Evolutionary conservation across 2,888 invertebrate species (phyloP).

Genomic region (Noctua fimbriata): DNA sequence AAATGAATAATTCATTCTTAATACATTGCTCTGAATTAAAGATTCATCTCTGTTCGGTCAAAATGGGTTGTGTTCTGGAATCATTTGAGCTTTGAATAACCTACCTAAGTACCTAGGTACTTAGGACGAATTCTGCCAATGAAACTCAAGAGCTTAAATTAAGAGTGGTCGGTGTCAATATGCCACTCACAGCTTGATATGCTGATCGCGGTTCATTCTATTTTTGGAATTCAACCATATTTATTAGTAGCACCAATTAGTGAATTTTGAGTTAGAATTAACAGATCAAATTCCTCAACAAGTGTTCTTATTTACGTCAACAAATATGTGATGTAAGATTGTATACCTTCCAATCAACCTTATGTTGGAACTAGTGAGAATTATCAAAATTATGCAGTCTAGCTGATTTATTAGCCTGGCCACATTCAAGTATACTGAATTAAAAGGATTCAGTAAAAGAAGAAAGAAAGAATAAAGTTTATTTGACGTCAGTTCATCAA

Average conservation of each 20-base stretch:
- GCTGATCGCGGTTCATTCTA: neutral
- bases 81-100: conserved; percentile 10
- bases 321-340: neutral
- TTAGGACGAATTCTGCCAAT: neutral
- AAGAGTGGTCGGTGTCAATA: neutral
- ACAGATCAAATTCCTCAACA: neutral
- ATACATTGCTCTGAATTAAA: conserved; percentile 27
- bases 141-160: neutral
- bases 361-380: too few relatives aligned
- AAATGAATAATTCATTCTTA: conserved; percentile 31
- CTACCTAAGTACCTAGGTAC: neutral
- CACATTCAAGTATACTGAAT: neutral
- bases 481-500: too few relatives aligned
- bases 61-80: conserved; percentile 4
- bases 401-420: neutral
- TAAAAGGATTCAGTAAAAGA: neutral
- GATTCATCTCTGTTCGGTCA: conserved; percentile 7
- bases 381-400: neutral
- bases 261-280: neutral
- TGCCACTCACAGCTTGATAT: neutral
- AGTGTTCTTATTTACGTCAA: neutral
- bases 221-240: neutral
- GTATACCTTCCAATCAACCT: neutral
- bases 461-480: too few relatives aligned
- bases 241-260: neutral